Evolutionary conservation across 2,888 invertebrate genomes (phyloP), one percentile per base, ranked within the genome.

Genomic region (Orthosia gracilis): DNA sequence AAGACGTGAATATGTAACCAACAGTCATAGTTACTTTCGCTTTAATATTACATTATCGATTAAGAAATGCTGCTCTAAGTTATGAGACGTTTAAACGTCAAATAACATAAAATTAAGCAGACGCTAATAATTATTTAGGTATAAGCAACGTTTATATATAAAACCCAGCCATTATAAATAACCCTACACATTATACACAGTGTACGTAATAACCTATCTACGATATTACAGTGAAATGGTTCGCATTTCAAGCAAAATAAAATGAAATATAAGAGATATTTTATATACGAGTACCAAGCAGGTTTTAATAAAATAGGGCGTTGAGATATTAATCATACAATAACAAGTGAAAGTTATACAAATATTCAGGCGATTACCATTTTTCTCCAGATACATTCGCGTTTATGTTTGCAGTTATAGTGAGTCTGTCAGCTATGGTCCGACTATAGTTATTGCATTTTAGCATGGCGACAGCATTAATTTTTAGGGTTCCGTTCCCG

Each of bases 271-370:
- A 31, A 40, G n/a, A 58, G 12, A 58, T n/a, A 55, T 55, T 55
- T n/a, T 58, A 58, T 31, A 40, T 55, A 55, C 13, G 55, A 18
- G 31, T 58, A 31, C 18, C 12, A 58, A 58, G 58, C 31, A 58
- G n/a, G 40, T n/a, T 40, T n/a, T 40, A 58, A 58, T 58, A 58
- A 58, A 58, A n/a, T 40, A 58, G 18, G n/a, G 31, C 58, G 58
- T 58, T 55, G 23, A 55, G 55, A 55, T 55, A 55, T 55, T 55
- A 55, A 55, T 58, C 31, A 58, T 58, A 58, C 58, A 58, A 40
- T 58, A 58, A n/a, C 58, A 58, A 58, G 58, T 58, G 58, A 40
- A 58, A 58, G 58, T 58, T 58, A 58, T 58, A 58, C 58, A 40
- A 58, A 58, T 58, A 58, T 58, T 58, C 58, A 58, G n/a, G 31